A percentile compares a stretch with the other conserved stretches of the same genome.
Evolutionary conservation across 1,140 invertebrate species (phyloP).

Genomic region (Streblospio benedicti): DNA sequence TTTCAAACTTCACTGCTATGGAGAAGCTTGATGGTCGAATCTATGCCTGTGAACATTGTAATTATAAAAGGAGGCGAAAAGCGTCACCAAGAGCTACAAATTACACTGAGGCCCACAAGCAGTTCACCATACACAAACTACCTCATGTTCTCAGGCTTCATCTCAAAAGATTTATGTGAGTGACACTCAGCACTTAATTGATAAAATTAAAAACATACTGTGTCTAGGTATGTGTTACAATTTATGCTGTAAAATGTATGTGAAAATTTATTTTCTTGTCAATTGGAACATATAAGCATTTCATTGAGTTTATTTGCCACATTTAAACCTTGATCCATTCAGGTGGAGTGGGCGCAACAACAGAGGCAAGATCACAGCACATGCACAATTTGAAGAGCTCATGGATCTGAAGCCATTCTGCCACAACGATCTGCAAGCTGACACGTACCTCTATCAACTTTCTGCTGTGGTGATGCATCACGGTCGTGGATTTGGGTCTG

Average conservation of each 20-base stretch:
- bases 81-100: conserved; percentile 8
- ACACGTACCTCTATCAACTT: conserved; percentile 21
- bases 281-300: too few species aligned
- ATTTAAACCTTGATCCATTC: too few species aligned
- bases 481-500: conserved; percentile 34
- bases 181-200: neutral
- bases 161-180: conserved; percentile 35
- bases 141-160: conserved; percentile 31
- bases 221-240: too few species aligned
- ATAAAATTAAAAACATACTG: too few species aligned
- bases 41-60: conserved; percentile 39
- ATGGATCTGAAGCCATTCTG: conserved; percentile 32
- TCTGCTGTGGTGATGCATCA: conserved; percentile 35
- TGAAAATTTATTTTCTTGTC: too few species aligned
- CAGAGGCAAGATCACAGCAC: conserved; percentile 33
- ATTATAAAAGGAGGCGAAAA: conserved; percentile 24
- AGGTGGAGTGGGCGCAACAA: conserved; percentile 35
- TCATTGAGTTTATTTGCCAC: too few species aligned
- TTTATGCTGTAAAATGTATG: too few species aligned
- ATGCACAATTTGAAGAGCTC: conserved; percentile 30
- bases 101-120: conserved; percentile 30
- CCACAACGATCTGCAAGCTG: neutral
- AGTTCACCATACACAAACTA: conserved; percentile 28
- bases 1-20: conserved; percentile 35
- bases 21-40: conserved; percentile 36